phyloP scores from a whole-genome alignment of 2,113 vertebrate genomes.

The Setophaga petechia region DNA sequence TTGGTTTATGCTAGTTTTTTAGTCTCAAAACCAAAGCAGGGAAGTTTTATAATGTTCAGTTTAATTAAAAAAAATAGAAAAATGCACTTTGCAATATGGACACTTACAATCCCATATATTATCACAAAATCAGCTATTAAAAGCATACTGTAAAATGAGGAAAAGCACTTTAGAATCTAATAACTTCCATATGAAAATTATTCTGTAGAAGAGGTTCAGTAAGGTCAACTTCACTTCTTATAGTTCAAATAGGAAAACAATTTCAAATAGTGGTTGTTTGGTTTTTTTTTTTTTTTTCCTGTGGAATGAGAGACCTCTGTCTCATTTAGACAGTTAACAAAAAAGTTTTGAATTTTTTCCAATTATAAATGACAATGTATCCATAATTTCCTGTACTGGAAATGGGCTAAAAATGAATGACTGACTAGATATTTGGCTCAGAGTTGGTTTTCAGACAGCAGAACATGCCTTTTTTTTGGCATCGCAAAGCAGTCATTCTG shows the following conservation, averaged over 20 bases:
- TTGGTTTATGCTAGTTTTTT: neutral
- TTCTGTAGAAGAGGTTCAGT: neutral
- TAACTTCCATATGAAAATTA: neutral
- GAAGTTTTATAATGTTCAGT: neutral
- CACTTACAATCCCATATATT: neutral
- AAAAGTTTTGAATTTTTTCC: neutral
- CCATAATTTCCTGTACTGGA: conserved; percentile 40
- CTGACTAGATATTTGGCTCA: conserved; percentile 20
- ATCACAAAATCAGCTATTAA: neutral
- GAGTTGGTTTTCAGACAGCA: conserved; percentile 7
- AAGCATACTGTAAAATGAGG: neutral
- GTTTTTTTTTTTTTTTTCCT: neutral
- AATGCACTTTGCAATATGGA: neutral
- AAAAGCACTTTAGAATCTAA: neutral
- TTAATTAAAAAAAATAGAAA: neutral
- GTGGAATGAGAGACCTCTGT: neutral
- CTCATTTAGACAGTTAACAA: conserved; percentile 1
- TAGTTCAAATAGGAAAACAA: neutral
- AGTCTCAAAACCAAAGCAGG: neutral
- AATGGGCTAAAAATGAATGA: conserved; percentile 42
- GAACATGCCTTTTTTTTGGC: conserved; percentile 7
- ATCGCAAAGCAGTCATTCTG: neutral
- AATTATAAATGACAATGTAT: conserved; percentile 11
- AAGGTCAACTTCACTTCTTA: neutral
- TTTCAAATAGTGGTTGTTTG: neutral